These are phyloP conservation scores for Oligia fasciuncula DNA, from an alignment of 2,888 invertebrate genomes.

Conservation along the genomic window DNA sequence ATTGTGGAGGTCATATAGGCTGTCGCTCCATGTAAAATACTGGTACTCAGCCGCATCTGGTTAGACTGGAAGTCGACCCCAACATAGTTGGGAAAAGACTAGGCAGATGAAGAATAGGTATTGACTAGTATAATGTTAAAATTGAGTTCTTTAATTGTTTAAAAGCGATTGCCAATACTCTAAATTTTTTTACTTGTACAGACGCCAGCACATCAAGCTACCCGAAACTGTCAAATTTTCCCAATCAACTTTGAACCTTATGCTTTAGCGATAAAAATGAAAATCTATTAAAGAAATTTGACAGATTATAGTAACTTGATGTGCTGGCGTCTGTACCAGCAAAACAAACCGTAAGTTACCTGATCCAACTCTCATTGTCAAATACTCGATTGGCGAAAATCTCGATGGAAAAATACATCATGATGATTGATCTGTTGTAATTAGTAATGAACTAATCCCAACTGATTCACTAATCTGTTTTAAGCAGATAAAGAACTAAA, in stretches of 20 bases:
- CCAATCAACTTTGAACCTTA: no score
- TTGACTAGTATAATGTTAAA: not conserved
- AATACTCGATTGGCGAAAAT: not conserved
- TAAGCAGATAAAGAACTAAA: constrained; percentile 15
- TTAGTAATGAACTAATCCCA: constrained; percentile 8
- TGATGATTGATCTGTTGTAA: constrained; percentile 14
- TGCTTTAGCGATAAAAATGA: no score
- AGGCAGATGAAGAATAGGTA: not conserved
- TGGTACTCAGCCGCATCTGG: not conserved
- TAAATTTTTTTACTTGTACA: not conserved
- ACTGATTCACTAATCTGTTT: not conserved
- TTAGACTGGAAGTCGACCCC: not conserved
- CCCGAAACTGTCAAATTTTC: no score
- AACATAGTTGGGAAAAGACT: not conserved
- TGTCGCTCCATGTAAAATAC: not conserved
- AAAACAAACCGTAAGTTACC: not conserved
- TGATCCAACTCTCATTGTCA: not conserved
- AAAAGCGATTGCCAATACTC: not conserved
- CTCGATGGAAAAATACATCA: constrained; percentile 2
- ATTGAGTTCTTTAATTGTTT: not conserved
- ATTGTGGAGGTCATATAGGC: not conserved
- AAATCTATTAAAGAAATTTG: no score
- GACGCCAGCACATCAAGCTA: no score
- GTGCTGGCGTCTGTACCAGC: not conserved
- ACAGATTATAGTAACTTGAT: no score